These are phyloP conservation scores for Cebus imitator DNA, from an alignment of 2,113 vertebrate genomes.

Conservation along the genomic window DNA sequence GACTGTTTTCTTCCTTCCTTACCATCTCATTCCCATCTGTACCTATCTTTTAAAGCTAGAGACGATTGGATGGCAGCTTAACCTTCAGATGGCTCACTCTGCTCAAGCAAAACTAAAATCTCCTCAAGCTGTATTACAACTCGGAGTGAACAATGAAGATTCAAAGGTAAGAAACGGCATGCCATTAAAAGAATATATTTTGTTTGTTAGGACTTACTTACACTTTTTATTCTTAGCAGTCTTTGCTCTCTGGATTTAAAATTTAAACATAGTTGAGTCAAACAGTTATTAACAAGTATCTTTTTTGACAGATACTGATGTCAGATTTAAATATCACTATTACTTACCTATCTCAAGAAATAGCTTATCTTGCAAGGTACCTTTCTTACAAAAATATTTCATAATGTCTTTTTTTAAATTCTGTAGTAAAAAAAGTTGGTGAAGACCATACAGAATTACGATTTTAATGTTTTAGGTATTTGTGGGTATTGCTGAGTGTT, in stretches of 20 bases:
- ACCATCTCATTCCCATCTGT: conserved; percentile 56
- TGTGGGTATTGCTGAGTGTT: background rate
- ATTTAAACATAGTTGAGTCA: background rate
- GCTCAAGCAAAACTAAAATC: conserved; percentile 91
- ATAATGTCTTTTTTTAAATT: conserved; percentile 38
- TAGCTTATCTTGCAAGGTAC: conserved; percentile 10
- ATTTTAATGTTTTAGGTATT: conserved; percentile 17
- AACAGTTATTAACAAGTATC: background rate
- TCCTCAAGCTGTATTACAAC: conserved; percentile 92
- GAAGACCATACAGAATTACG: background rate
- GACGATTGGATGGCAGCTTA: conserved; percentile 95
- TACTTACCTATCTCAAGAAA: background rate
- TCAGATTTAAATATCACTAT: background rate
- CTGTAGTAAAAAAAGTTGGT: background rate
- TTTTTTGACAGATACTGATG: background rate
- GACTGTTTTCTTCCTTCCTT: conserved; percentile 44
- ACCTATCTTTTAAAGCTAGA: conserved; percentile 90
- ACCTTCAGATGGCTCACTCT: conserved; percentile 96
- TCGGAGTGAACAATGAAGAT: conserved; percentile 91
- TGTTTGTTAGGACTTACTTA: background rate
- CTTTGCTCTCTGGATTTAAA: conserved; percentile 18
- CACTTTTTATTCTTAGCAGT: background rate
- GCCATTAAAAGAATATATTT: background rate
- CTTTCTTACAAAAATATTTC: background rate
- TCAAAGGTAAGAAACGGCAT: conserved; percentile 88